Evolutionary conservation across 2,113 vertebrate species (phyloP).

Genomic region (Hippocampus zosterae): DNA sequence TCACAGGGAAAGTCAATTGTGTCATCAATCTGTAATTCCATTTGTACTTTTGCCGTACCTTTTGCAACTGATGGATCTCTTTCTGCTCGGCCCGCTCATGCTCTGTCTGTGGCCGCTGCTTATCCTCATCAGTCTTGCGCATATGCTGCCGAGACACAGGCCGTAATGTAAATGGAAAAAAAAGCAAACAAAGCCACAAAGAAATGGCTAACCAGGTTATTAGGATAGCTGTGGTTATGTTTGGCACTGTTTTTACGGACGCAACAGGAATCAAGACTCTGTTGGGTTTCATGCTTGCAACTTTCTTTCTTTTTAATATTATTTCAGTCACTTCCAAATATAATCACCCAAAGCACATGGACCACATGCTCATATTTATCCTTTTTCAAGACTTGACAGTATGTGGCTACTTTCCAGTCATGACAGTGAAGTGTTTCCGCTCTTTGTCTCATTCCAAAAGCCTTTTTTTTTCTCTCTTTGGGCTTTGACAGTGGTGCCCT

Average conservation of each 20-base stretch:
- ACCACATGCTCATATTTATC: conserved; percentile 26
- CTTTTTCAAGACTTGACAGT: conserved; percentile 39
- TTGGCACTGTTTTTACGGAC: no score
- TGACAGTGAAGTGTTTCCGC: conserved; percentile 36
- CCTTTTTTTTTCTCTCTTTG: conserved; percentile 40
- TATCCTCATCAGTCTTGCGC: conserved; percentile 83
- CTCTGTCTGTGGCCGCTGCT: conserved; percentile 89
- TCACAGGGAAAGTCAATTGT: not conserved
- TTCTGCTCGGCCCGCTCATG: conserved; percentile 93
- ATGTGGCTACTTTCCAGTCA: conserved; percentile 35
- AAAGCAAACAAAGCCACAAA: no score
- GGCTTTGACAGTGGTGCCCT: conserved; percentile 51
- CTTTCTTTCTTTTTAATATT: not conserved
- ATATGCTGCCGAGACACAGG: conserved; percentile 75
- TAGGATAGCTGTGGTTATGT: no score
- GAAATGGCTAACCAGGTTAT: no score
- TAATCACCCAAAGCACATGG: conserved; percentile 26
- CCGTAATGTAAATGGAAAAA: not conserved
- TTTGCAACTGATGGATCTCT: conserved; percentile 88
- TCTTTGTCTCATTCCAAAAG: conserved; percentile 50
- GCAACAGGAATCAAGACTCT: not conserved
- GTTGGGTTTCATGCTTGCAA: not conserved
- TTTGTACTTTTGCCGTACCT: conserved; percentile 65
- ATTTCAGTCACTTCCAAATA: conserved; percentile 7
- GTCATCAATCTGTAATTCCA: not conserved